phyloP scores from a whole-genome alignment of 2,113 vertebrate genomes.

The Anguilla rostrata region DNA sequence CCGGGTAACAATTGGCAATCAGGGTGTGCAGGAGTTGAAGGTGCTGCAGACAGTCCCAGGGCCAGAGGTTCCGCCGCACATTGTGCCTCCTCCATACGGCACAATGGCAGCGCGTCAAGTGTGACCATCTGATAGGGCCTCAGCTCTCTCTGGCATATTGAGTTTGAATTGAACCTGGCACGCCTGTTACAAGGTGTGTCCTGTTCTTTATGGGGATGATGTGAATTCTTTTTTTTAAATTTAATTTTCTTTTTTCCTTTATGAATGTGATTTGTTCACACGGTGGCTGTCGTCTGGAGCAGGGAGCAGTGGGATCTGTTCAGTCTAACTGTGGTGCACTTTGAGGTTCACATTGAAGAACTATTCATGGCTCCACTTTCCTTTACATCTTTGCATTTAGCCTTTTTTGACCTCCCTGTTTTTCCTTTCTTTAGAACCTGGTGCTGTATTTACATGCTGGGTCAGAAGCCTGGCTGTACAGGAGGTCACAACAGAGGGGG shows the following conservation, averaged over 20 bases:
- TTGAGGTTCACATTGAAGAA: not conserved
- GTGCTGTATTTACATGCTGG: too few species aligned
- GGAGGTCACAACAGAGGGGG: too few species aligned
- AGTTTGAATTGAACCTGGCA: slow-evolving; percentile 25
- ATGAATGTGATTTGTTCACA: not conserved
- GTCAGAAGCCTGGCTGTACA: too few species aligned
- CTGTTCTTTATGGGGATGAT: slow-evolving; percentile 25
- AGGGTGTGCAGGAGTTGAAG: slow-evolving; percentile 28
- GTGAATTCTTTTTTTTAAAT: slow-evolving; percentile 4
- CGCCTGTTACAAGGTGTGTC: slow-evolving; percentile 12
- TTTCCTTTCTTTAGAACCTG: too few species aligned
- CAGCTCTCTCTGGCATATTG: slow-evolving; percentile 9
- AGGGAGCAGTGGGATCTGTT: not conserved
- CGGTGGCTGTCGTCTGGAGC: not conserved
- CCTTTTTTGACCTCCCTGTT: too few species aligned
- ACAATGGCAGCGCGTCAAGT: slow-evolving; percentile 30
- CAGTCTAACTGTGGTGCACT: not conserved
- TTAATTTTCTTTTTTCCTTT: not conserved
- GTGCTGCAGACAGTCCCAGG: slow-evolving; percentile 28
- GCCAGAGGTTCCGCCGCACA: not conserved
- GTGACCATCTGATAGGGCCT: slow-evolving; percentile 26
- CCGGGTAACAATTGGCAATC: slow-evolving; percentile 28
- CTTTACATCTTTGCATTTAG: too few species aligned
- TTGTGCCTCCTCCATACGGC: not conserved
- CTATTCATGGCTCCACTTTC: not conserved